phyloP scores from a whole-genome alignment of 2,888 invertebrate genomes.

The Cordilura impudica region DNA sequence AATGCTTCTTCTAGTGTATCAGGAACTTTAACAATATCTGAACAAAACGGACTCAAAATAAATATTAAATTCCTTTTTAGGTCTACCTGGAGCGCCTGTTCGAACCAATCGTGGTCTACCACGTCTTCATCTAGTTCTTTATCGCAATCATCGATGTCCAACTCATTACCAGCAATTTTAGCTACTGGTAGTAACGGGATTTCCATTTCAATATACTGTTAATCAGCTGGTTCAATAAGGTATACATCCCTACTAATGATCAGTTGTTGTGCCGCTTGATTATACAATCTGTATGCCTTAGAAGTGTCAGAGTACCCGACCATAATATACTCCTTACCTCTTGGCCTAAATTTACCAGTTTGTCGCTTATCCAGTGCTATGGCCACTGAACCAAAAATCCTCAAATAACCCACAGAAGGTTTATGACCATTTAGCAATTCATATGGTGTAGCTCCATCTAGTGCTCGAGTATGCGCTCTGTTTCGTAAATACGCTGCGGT shows the following conservation, averaged over 20 bases:
- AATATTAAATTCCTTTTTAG: slow-evolving; percentile 45
- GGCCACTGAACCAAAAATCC: slow-evolving; percentile 39
- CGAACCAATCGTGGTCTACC: slow-evolving; percentile 29
- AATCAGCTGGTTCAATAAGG: not conserved
- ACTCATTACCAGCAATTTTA: not conserved
- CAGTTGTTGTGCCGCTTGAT: slow-evolving; percentile 1
- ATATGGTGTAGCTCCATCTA: slow-evolving; percentile 49
- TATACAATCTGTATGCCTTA: slow-evolving; percentile 20
- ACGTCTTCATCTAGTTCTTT: not conserved
- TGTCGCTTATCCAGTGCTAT: slow-evolving; percentile 25
- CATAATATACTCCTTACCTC: too few relatives aligned
- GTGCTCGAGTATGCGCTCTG: slow-evolving; percentile 44
- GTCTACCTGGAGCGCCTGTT: slow-evolving; percentile 39
- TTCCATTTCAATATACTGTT: not conserved
- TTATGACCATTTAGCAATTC: slow-evolving; percentile 47
- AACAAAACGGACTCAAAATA: slow-evolving; percentile 3
- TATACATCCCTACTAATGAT: slow-evolving; percentile 13
- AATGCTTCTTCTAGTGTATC: too few relatives aligned
- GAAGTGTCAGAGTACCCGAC: slow-evolving; percentile 20
- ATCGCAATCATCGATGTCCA: not conserved
- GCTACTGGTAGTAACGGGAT: not conserved
- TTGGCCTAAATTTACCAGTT: too few relatives aligned
- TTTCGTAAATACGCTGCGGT: slow-evolving; percentile 53
- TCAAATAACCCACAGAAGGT: slow-evolving; percentile 30
- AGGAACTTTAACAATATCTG: too few relatives aligned